Percentiles rank a stretch among this genome's conserved stretches.
These are phyloP conservation scores for Pelodiscus sinensis DNA, from an alignment of 2,113 vertebrate genomes.

Conservation along the genomic window DNA sequence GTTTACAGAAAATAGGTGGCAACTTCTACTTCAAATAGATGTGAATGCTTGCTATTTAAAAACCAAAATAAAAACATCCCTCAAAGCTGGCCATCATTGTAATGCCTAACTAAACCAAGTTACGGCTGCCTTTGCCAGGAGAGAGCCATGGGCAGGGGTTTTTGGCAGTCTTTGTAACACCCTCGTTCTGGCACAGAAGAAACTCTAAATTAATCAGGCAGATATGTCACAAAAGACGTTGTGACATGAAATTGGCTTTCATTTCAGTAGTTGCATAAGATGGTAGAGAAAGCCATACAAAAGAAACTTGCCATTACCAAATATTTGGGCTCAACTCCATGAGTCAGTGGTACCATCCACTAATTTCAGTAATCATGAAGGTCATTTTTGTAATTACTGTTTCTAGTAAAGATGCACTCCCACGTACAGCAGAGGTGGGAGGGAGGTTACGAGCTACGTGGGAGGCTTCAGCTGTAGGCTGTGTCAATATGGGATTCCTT, in stretches of 20 bases:
- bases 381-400: slow-evolving; percentile 37
- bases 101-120: not conserved
- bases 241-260: not conserved
- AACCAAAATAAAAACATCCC: not conserved
- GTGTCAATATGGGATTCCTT: not conserved
- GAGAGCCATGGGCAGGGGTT: not conserved
- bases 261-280: not conserved
- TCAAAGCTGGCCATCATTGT: not conserved
- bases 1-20: not conserved
- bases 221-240: rapidly evolving
- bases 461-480: not conserved
- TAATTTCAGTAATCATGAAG: slow-evolving; percentile 61
- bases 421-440: not conserved
- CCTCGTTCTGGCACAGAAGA: not conserved
- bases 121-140: not conserved
- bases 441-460: not conserved
- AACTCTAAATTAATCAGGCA: rapidly evolving
- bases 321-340: slow-evolving; percentile 32
- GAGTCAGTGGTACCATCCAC: slow-evolving; percentile 32
- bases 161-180: not conserved
- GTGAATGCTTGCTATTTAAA: not conserved
- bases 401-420: slow-evolving; percentile 65
- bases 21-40: not conserved
- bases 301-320: slow-evolving; percentile 4
- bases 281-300: not conserved